These are phyloP conservation scores for Portunus trituberculatus DNA, from an alignment of 1,140 invertebrate genomes.

Conservation along the genomic window DNA sequence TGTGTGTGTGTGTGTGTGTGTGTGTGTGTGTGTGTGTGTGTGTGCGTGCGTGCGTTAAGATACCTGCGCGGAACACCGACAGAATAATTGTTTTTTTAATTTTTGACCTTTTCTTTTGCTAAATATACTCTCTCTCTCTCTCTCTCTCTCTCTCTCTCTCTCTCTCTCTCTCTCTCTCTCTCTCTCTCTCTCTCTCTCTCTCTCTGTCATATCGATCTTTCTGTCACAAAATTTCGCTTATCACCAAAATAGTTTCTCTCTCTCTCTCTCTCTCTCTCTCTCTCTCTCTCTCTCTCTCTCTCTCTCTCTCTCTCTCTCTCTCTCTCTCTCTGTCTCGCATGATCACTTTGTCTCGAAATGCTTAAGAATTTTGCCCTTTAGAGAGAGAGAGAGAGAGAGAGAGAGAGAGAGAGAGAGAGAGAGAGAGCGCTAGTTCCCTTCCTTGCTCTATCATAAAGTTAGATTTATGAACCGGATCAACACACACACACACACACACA, in stretches of 20 bases:
- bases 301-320: background rate
- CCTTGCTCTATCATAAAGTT: no score
- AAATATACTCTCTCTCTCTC: constrained; percentile 30
- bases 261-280: constrained; percentile 32
- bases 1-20: no score
- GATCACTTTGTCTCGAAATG: no score
- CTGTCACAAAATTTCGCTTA: no score
- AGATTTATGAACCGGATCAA: no score
- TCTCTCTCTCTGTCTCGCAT: background rate
- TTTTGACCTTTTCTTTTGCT: background rate
- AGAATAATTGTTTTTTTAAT: background rate
- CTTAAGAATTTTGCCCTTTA: no score
- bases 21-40: no score
- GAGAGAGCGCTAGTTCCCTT: no score
- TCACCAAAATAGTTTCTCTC: background rate
- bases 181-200: constrained; percentile 39
- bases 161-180: constrained; percentile 31
- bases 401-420: no score
- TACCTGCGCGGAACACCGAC: background rate
- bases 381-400: no score
- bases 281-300: constrained; percentile 26
- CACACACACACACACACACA: no score
- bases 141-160: constrained; percentile 39
- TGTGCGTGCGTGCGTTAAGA: no score
- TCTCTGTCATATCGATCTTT: background rate